Conservation (phyloP, 2,113 vertebrate species). For the Colaptes auratus region DNA sequence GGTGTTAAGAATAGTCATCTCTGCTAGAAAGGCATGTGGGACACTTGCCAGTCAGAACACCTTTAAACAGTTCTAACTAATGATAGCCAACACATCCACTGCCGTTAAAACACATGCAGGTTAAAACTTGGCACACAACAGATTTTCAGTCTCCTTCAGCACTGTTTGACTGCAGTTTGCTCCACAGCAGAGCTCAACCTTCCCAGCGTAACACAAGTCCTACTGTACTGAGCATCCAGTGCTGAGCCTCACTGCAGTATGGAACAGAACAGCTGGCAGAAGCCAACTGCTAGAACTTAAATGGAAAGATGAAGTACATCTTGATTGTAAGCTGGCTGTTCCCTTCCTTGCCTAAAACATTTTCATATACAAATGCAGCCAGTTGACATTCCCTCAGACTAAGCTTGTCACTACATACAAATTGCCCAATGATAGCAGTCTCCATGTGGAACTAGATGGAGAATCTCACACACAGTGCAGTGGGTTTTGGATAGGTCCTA, state of each 20-base stretch:
- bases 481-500: background rate
- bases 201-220: background rate
- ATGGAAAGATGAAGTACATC: background rate
- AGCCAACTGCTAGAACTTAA: background rate
- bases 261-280: rapidly evolving
- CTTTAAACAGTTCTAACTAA: background rate
- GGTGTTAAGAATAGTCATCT: background rate
- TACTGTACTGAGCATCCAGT: rapidly evolving
- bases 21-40: background rate
- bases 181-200: background rate
- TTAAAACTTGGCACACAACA: background rate
- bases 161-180: background rate
- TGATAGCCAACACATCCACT: background rate
- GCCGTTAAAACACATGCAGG: background rate
- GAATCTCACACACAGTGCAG: background rate
- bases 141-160: background rate
- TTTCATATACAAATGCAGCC: background rate
- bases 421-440: rapidly evolving
- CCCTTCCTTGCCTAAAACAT: background rate
- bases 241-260: rapidly evolving
- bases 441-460: background rate
- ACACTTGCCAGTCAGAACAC: background rate
- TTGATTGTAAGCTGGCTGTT: background rate
- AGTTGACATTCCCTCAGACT: background rate
- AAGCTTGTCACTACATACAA: background rate